Evolutionary conservation across 2,888 invertebrate species (phyloP), one percentile per base, ranked within the genome.

Genomic region (Hydriomena furcata): DNA sequence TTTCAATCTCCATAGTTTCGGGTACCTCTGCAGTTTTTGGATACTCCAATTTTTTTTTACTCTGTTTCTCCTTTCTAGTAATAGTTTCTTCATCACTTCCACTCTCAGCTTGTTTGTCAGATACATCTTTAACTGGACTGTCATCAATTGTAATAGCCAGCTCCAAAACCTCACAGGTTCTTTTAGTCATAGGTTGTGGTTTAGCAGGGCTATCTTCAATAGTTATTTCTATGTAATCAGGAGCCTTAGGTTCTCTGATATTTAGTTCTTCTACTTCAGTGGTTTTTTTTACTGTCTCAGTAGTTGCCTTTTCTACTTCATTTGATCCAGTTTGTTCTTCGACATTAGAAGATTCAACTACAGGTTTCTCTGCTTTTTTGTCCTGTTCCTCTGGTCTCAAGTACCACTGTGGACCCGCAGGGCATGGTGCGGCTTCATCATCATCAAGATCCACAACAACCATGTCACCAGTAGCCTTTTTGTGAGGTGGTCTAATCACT

Each of bases 161-260:
- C 48, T 82, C 80, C 23, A 68, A 58, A 10, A 79, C 60, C 56
- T 79, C 73, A 61, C 56, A 60, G 21, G 65, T 60, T 44, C 67
- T 66, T 54, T 78, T 79, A 13, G 50, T 60, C n/a, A 58, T 49
- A 45, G 79, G 17, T 23, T 7, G 31, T 7, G 42, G 74, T 63
- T 88, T 88, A 2, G 84, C 62, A 8, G 89, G 89, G 59, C 85
- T 90, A 55, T 88, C 87, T 58, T 91, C 90, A 61, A 91, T 89
- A 21, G 78, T 83, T 12, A 90, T 88, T 76, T 89, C 89, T 43
- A 87, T 73, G 55, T 72, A 73, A 2, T 72, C 71, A 1, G 52
- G 42, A 17, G 49, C 28, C 17, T 76, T 73, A 36, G 87, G 87
- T 56, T 89, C 87, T 58, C 67, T 73, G 63, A 87, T 87, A 60